Evolutionary conservation across 1,140 invertebrate genomes (phyloP).

Genomic region (Gyrodactylus salaris): DNA sequence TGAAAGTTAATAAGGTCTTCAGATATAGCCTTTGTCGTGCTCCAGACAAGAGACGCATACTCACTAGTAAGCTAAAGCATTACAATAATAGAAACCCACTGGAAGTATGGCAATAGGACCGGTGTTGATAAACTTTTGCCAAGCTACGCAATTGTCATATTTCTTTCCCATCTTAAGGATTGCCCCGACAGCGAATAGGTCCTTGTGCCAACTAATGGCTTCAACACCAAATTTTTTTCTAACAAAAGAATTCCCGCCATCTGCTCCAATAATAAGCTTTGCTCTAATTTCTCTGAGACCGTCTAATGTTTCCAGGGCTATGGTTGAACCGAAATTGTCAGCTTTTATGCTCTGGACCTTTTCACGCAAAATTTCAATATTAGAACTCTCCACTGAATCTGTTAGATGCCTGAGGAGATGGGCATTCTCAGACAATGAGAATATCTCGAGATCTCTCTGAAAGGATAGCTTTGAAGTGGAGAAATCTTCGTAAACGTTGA

Average conservation of each 20-base stretch:
- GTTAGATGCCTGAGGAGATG: background rate
- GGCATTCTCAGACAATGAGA: background rate
- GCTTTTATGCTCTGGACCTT: no score
- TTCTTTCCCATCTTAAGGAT: conserved; percentile 11
- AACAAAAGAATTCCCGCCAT: conserved; percentile 54
- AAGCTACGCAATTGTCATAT: conserved; percentile 44
- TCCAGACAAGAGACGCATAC: conserved; percentile 61
- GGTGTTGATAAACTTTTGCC: conserved; percentile 63
- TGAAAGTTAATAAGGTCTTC: conserved; percentile 33
- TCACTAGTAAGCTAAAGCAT: conserved; percentile 29
- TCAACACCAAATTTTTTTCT: conserved; percentile 39
- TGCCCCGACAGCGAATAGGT: conserved; percentile 46
- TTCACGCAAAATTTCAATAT: no score
- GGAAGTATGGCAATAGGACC: conserved; percentile 66
- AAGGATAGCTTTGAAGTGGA: background rate
- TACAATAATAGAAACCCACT: conserved; percentile 22
- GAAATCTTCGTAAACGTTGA: background rate
- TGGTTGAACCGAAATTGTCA: no score
- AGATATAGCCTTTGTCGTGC: conserved; percentile 34
- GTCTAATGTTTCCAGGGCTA: no score
- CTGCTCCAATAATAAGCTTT: conserved; percentile 38
- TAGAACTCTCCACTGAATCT: background rate
- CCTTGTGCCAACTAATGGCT: conserved; percentile 42
- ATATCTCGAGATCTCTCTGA: background rate
- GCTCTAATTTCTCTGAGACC: background rate